These are phyloP conservation scores for Cochlearius cochlearius DNA, from an alignment of 2,113 vertebrate species.

Conservation along the genomic window DNA sequence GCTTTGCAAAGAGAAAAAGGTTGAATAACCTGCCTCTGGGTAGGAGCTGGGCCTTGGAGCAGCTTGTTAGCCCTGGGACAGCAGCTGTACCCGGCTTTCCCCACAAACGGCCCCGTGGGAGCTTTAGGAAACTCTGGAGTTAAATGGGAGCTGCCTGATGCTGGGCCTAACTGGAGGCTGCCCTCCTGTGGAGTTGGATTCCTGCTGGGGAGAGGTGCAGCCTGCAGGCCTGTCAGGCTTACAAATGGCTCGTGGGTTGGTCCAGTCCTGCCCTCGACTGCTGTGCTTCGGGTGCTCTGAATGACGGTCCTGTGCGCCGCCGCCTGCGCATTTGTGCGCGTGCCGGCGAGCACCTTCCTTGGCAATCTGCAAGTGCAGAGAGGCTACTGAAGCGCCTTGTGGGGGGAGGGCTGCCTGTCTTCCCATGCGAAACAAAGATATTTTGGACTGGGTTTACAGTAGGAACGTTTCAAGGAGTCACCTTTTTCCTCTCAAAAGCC, in stretches of 20 bases:
- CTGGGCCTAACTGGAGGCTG: background rate
- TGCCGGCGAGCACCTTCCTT: rapidly evolving
- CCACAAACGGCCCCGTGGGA: rapidly evolving
- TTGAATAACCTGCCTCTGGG: background rate
- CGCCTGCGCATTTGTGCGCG: rapidly evolving
- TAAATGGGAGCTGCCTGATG: background rate
- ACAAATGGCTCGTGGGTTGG: background rate
- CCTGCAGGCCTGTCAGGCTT: background rate
- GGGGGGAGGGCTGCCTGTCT: background rate
- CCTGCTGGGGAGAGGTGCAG: background rate
- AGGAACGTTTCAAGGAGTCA: rapidly evolving
- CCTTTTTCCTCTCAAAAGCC: background rate
- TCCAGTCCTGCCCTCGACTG: background rate
- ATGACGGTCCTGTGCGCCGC: background rate
- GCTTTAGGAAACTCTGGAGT: background rate
- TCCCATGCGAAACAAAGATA: background rate
- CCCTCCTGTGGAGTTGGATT: background rate
- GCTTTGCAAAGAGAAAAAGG: background rate
- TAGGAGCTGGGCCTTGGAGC: background rate
- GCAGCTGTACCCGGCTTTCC: background rate
- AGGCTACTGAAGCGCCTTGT: background rate
- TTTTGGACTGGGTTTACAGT: background rate
- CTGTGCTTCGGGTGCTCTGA: background rate
- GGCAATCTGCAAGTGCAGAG: background rate
- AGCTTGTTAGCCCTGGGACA: background rate